Conservation (phyloP, 2,113 vertebrate species). For the Rhodinocichla rosea region DNA sequence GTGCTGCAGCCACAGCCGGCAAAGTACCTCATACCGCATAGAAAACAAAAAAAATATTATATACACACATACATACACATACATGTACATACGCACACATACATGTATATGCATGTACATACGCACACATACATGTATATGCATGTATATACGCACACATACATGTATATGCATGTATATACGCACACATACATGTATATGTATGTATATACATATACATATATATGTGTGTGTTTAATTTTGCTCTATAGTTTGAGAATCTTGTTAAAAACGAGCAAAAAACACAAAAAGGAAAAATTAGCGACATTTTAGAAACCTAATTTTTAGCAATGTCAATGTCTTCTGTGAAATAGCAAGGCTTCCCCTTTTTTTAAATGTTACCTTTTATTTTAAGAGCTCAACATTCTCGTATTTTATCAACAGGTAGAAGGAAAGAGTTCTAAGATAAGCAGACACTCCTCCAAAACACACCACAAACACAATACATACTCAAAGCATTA, state of each 20-base stretch:
- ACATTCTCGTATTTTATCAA: neutral
- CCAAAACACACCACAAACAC: neutral
- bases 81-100: no score
- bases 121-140: no score
- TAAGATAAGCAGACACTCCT: neutral
- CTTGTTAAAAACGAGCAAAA: neutral
- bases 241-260: neutral
- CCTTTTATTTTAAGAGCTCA: neutral
- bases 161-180: no score
- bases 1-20: fast-evolving
- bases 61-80: no score
- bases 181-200: no score
- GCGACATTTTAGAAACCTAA: neutral
- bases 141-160: no score
- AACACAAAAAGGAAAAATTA: neutral
- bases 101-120: no score
- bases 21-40: fast-evolving
- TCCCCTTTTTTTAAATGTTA: neutral
- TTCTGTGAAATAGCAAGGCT: neutral
- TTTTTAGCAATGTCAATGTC: neutral
- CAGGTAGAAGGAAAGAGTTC: neutral
- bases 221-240: neutral
- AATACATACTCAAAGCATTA: neutral
- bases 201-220: no score
- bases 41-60: no score